These are phyloP conservation scores for Danaus melanippus DNA, from an alignment of 1,140 invertebrate species.

Conservation along the genomic window DNA sequence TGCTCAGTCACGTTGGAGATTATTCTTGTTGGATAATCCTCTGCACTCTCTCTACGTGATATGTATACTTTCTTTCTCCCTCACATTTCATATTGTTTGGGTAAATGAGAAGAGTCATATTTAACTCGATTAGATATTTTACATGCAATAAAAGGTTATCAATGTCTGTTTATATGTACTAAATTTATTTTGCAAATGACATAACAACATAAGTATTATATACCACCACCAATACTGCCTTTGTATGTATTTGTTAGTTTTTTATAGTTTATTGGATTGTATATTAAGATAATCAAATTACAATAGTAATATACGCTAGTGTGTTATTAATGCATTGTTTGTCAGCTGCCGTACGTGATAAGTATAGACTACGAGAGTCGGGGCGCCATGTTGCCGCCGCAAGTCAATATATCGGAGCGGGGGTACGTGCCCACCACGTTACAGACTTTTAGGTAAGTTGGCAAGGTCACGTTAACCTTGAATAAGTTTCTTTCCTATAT, in stretches of 20 bases:
- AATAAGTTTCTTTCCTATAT: constrained; percentile 1
- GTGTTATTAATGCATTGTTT: constrained; percentile 21
- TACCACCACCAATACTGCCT: too few relatives aligned
- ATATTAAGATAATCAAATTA: not conserved
- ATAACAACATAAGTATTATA: too few relatives aligned
- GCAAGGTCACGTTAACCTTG: constrained; percentile 11
- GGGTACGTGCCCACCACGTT: constrained; percentile 82
- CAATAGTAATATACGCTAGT: not conserved
- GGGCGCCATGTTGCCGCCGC: constrained; percentile 81
- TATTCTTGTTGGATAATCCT: constrained; percentile 22
- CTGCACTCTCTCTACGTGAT: constrained; percentile 18
- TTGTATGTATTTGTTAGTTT: not conserved
- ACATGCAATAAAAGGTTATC: too few relatives aligned
- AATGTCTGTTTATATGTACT: too few relatives aligned
- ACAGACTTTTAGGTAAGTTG: constrained; percentile 78
- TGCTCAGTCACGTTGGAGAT: constrained; percentile 14
- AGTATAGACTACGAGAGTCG: constrained; percentile 82
- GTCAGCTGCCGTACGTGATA: constrained; percentile 84
- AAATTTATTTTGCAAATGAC: too few relatives aligned
- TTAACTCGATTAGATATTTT: not conserved
- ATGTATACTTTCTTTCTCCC: too few relatives aligned
- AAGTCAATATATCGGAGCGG: constrained; percentile 84
- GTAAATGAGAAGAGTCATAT: not conserved
- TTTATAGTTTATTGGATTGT: not conserved
- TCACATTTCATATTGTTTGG: too few relatives aligned